Base-by-base conservation (phyloP, 1,140 invertebrate species). In the Zaprionus capensis region DNA sequence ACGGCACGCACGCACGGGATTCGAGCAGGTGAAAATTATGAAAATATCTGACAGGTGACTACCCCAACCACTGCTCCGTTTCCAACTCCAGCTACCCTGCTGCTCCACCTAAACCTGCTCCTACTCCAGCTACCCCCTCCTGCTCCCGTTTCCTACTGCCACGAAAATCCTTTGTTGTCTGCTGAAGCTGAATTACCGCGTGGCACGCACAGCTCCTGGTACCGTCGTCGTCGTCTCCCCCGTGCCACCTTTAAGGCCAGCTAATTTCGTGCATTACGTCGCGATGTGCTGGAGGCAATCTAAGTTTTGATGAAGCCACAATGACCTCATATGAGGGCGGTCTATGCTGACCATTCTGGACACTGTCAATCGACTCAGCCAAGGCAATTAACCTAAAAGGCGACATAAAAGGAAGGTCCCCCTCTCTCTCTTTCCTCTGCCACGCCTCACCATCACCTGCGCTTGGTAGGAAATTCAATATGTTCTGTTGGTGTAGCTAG, bases 321-420 rank as follows among this genome's bases (percentile, higher is more conserved):
- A 80, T 87, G 83, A 87, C 80, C 83, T 87, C 83, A 87, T 87
- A 70, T 87, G 31, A 53, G 34, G 62, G 17, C 49, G 12, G 14
- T 5, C 38, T 41, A 22, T 53, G 24, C 26, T 46, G 59, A 49
- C 41, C 22, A 22, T 49, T 24, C 38, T 36, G 69, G 57, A 72
- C 69, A 72, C 66, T 69, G 65, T 71, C 71, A 62, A 73, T 36
- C 53, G 20, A 78, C 68, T 83, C 68, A 62, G 22, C 49, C 17
- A 61, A 77, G 68, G 83, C 83, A 88, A 87, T 87, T 87, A 87
- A 88, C 84, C 83, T 87, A 87, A 87, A 87, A 88, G 83, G 22
- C n/a, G 20, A 26, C 80, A 80, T 80, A 84, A 84, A 55, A 70
- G 72, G 61, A 71, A 64, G 73, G 46, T 28, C 15, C 17, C 12